phyloP scores from a whole-genome alignment of 2,797 vertebrate genomes.

The Chiroxiphia lanceolata region DNA sequence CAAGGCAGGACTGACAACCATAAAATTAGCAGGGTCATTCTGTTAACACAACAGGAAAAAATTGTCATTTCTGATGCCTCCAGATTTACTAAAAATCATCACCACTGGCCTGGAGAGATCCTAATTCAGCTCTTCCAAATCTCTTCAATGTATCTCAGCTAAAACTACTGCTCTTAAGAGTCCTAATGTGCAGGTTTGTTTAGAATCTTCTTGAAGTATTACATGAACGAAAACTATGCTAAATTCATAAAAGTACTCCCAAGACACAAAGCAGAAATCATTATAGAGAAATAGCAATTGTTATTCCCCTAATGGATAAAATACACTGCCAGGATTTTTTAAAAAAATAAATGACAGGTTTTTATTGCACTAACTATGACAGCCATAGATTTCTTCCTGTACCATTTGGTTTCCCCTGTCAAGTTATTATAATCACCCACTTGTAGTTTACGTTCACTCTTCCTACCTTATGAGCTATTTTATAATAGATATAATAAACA shows the following conservation, averaged over 20 bases:
- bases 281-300: not conserved
- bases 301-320: not conserved
- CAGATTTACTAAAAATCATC: not conserved
- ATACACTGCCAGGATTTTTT: not conserved
- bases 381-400: not conserved
- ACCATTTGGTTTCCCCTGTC: not conserved
- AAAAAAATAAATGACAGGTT: not conserved
- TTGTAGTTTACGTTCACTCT: not conserved
- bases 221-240: not conserved
- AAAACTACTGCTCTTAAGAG: not conserved
- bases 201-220: not conserved
- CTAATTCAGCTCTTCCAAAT: not conserved
- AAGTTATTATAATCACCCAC: not conserved
- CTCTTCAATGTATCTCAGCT: not conserved
- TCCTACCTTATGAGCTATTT: not conserved
- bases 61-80: not conserved
- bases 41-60: not conserved
- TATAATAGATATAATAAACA: not conserved
- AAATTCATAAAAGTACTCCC: not conserved
- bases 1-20: not conserved
- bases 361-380: not conserved
- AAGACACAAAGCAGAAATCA: not conserved
- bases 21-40: not conserved
- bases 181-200: not conserved
- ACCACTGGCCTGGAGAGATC: not conserved